phyloP scores from a whole-genome alignment of 2,797 vertebrate species.

The Allobates femoralis region DNA sequence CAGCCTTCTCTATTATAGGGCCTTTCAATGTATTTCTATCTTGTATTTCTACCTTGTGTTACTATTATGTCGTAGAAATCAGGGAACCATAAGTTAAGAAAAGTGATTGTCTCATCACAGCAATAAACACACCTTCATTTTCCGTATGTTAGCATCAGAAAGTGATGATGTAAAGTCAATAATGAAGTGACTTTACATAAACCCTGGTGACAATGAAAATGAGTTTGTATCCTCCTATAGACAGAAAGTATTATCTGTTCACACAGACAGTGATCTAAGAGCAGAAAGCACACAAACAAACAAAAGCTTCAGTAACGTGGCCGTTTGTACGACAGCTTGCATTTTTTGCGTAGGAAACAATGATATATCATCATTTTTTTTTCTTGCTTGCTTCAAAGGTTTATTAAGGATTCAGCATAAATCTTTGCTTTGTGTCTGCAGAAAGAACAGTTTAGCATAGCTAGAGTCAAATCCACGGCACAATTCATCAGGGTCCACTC shows the following conservation, averaged over 20 bases:
- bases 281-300: slow-evolving; percentile 18
- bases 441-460: slow-evolving; percentile 42
- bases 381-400: slow-evolving; percentile 9
- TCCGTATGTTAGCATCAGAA: neutral
- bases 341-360: slow-evolving; percentile 47
- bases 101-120: neutral
- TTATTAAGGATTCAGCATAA: slow-evolving; percentile 55
- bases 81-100: neutral
- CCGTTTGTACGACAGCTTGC: slow-evolving; percentile 1
- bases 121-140: too few relatives aligned
- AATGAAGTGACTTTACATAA: neutral
- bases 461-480: neutral
- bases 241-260: neutral
- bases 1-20: too few relatives aligned
- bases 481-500: slow-evolving; percentile 26
- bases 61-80: neutral
- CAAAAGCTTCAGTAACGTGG: neutral
- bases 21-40: too few relatives aligned
- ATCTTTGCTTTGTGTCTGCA: slow-evolving; percentile 10
- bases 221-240: neutral
- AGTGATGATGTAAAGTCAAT: neutral
- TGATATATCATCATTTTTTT: slow-evolving; percentile 47
- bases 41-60: too few relatives aligned
- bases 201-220: neutral
- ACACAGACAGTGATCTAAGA: neutral